Conservation (phyloP, 2,113 vertebrate genomes). For the Haliaeetus leucogaster region DNA sequence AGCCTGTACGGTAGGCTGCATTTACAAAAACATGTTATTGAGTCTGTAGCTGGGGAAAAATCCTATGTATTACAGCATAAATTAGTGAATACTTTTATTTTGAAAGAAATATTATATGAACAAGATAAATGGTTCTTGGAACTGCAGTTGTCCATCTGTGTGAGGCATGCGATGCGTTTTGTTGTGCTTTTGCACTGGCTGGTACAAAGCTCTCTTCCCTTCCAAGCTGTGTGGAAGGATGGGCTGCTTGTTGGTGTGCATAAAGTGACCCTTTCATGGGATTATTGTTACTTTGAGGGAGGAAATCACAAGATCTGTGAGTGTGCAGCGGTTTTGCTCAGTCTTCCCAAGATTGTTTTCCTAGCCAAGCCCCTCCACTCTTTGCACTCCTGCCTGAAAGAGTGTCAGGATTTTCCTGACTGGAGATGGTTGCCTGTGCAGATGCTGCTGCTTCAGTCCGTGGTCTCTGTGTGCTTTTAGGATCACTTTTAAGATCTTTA, state of each 20-base stretch:
- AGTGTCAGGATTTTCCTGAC: not conserved
- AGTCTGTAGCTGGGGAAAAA: not conserved
- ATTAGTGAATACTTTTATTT: not conserved
- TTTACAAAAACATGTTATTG: not conserved
- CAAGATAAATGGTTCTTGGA: not conserved
- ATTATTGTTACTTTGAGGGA: not conserved
- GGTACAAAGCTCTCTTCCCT: not conserved
- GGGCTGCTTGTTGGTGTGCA: not conserved
- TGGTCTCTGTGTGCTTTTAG: not conserved
- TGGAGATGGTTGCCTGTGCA: not conserved
- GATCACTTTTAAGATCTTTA: not conserved
- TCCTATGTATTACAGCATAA: not conserved
- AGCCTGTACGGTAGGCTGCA: not conserved
- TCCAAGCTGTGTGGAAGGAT: rapidly evolving
- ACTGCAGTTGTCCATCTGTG: not conserved
- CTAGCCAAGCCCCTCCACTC: not conserved
- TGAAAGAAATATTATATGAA: not conserved
- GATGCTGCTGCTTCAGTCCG: not conserved
- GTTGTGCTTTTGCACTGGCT: not conserved
- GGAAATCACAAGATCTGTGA: too few relatives aligned
- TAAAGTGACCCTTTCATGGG: too few relatives aligned
- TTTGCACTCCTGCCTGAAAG: too few relatives aligned
- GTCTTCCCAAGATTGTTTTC: not conserved
- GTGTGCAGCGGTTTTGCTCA: rapidly evolving
- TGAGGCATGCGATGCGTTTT: rapidly evolving